These are phyloP conservation scores for Loxodonta africana DNA, from an alignment of 2,113 vertebrate genomes.

Conservation along the genomic window DNA sequence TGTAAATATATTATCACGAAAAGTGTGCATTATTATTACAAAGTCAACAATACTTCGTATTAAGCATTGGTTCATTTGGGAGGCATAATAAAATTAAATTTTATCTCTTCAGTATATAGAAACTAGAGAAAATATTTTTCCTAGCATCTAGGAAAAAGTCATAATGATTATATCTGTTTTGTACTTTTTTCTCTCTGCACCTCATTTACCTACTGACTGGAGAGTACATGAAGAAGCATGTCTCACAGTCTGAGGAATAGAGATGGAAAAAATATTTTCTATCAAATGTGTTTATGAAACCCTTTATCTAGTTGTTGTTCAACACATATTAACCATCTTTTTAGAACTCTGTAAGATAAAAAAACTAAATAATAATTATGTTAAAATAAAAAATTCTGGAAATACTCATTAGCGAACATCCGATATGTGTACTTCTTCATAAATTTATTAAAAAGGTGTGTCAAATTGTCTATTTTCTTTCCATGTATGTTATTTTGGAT, in stretches of 20 bases:
- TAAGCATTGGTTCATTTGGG: not conserved
- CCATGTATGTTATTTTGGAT: not conserved
- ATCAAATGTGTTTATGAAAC: not conserved
- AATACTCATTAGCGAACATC: not conserved
- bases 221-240: not conserved
- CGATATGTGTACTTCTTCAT: not conserved
- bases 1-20: not conserved
- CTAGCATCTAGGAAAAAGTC: not conserved
- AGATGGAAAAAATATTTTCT: not conserved
- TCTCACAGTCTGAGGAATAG: not conserved
- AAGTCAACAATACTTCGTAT: not conserved
- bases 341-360: not conserved
- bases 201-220: not conserved
- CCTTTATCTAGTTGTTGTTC: not conserved
- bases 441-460: not conserved
- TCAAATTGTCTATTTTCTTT: not conserved
- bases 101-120: not conserved
- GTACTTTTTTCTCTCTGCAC: not conserved
- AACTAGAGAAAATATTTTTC: not conserved
- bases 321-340: slow-evolving; percentile 6
- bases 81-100: not conserved
- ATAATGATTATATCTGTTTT: not conserved
- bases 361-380: not conserved
- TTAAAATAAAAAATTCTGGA: not conserved
- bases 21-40: not conserved